phyloP scores from a whole-genome alignment of 2,113 vertebrate species.

The Oncorhynchus kisutch region DNA sequence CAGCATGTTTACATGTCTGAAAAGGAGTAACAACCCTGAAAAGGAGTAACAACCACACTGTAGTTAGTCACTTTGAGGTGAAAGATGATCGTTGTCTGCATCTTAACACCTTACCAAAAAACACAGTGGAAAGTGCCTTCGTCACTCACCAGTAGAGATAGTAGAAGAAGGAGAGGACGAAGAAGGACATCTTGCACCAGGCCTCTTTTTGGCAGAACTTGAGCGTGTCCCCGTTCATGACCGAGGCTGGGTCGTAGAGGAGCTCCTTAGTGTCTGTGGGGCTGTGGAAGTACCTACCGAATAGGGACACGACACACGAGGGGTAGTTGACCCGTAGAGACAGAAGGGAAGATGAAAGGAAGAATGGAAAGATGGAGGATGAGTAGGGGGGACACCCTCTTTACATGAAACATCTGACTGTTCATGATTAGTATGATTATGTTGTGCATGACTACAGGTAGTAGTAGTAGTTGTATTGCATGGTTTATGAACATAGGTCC shows the following conservation, averaged over 20 bases:
- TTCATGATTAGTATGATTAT: neutral
- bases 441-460: neutral
- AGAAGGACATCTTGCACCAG: conserved; percentile 99
- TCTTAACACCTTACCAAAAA: no score
- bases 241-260: conserved; percentile 90
- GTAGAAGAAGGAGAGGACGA: conserved; percentile 98
- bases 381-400: conserved; percentile 28
- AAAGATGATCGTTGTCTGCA: no score
- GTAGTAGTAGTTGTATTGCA: neutral
- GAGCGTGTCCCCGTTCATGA: conserved; percentile 95
- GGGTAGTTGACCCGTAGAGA: neutral
- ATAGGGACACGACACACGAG: conserved; percentile 54
- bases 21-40: no score
- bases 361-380: conserved; percentile 25
- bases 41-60: no score
- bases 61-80: no score
- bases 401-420: neutral
- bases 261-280: conserved; percentile 93
- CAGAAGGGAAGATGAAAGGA: neutral
- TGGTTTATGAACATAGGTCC: conserved; percentile 14
- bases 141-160: conserved; percentile 95
- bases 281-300: conserved; percentile 92
- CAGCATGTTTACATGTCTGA: no score
- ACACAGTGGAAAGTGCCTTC: no score
- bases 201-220: conserved; percentile 97